Base-by-base conservation (phyloP, 2,888 invertebrate species). In the Desoria tigrina region DNA sequence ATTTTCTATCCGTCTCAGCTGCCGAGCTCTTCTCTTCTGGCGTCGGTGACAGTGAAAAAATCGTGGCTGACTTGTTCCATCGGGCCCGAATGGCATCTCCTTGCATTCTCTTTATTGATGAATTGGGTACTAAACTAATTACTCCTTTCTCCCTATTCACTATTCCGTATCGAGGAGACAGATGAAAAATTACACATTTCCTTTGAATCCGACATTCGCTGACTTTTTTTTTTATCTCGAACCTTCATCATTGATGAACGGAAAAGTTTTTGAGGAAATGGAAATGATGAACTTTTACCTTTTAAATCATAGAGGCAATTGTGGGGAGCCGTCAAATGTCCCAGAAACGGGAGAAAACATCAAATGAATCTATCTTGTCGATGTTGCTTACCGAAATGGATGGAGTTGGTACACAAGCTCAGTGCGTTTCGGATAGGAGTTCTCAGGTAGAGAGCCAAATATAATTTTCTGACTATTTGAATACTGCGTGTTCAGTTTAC, bases 361-460 rank as follows among this genome's bases (percentile, higher is more conserved):
- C 71, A 79, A 80, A 67, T 59, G 83, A 84, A 62, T 81, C 85
- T 58, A 83, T 87, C 45, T 78, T 87, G 24, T 84, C 87, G 2
- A 82, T 86, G 0, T 80, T 87, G 32, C 81, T 87, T 7, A 86
- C 84, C 51, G 86, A 87, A 80, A 86, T 87, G 85, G 87, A 87
- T 79, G 87, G 87, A 14, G 82, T 87, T 66, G 84, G 85, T 54
- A 70, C 74, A 7, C 73, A 18, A 27, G 26, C n/a, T 55, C 32
- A 27, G 21, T 27, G 55, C n/a, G 14, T 28, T 3, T 27, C 11
- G 7, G 55, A 55, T 28, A 32, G 28, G n/a, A 45, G 21, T 45
- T 45, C 45, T 6, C 45, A 45, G 21, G 45, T 45, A 45, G 11
- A 32, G 32, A 7, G 11, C 4, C 32, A 11, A 32, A n/a, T n/a